Percentiles rank a stretch among this genome's conserved stretches.
Conservation (phyloP, 2,888 invertebrate genomes). For the Volucella inflata region DNA sequence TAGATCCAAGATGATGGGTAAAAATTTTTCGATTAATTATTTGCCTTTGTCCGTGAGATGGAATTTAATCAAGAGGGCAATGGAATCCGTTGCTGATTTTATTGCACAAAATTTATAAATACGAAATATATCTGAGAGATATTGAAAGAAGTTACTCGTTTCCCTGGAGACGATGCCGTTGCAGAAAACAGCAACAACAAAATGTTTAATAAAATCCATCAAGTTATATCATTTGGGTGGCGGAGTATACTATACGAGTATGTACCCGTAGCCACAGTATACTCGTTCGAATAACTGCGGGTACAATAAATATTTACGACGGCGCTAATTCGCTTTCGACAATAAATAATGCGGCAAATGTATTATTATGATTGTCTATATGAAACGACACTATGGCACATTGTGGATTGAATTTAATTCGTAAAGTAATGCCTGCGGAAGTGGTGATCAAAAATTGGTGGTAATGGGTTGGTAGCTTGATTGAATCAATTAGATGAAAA, state of each 20-base stretch:
- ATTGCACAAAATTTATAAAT: conserved; percentile 51
- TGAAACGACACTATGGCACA: conserved; percentile 4
- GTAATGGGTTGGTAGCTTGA: too few species aligned
- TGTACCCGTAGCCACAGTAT: too few species aligned
- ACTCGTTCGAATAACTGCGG: conserved; percentile 32
- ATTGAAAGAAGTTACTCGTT: not conserved
- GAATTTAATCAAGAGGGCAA: conserved; percentile 34
- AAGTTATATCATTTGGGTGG: too few species aligned
- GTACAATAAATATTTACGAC: conserved; percentile 59
- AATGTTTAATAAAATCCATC: conserved; percentile 54
- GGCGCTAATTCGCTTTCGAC: conserved; percentile 57
- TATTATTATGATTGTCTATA: conserved; percentile 45
- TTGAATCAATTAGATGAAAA: too few species aligned
- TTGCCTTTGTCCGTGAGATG: not conserved
- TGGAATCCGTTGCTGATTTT: conserved; percentile 36
- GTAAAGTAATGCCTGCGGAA: conserved; percentile 25
- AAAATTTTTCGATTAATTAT: too few species aligned
- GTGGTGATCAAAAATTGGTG: conserved; percentile 12
- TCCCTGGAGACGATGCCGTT: not conserved
- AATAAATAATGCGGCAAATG: conserved; percentile 35
- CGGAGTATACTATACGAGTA: too few species aligned
- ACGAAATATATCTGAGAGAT: conserved; percentile 4
- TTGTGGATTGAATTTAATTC: conserved; percentile 45
- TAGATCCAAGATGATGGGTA: too few species aligned
- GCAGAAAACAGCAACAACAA: not conserved